Conservation (phyloP, 2,113 vertebrate species). For the Nettapus auritus region DNA sequence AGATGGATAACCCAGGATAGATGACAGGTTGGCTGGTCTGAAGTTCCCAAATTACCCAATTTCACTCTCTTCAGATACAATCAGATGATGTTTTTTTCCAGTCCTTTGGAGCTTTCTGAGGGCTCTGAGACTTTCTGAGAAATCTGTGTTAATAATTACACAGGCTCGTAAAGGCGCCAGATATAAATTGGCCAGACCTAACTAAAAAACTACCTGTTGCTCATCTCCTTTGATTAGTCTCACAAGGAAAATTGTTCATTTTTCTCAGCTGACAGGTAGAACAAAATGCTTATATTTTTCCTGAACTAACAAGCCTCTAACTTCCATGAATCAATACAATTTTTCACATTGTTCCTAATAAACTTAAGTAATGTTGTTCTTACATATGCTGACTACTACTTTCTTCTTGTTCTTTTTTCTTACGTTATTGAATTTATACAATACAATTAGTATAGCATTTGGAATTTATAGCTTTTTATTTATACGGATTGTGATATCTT, state of each 20-base stretch:
- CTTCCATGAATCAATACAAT: background rate
- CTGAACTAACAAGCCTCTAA: background rate
- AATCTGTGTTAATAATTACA: background rate
- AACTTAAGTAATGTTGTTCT: background rate
- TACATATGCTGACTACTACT: background rate
- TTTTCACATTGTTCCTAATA: conserved; percentile 14
- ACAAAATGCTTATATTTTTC: conserved; percentile 8
- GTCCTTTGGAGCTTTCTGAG: background rate
- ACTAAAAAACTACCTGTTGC: background rate
- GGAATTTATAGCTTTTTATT: conserved; percentile 21
- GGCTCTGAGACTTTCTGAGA: background rate
- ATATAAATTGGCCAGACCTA: background rate
- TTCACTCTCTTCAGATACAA: background rate
- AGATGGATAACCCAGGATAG: background rate
- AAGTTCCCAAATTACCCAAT: background rate
- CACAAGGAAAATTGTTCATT: background rate
- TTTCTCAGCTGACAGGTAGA: background rate
- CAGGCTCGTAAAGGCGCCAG: background rate
- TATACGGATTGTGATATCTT: background rate
- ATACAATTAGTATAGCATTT: conserved; percentile 20
- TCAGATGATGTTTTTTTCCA: background rate
- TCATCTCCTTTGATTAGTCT: background rate
- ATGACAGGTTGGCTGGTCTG: background rate
- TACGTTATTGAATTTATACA: conserved; percentile 34
- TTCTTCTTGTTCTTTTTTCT: conserved; percentile 5